Conservation (phyloP, 2,113 vertebrate species). For the Laticauda laticaudata region DNA sequence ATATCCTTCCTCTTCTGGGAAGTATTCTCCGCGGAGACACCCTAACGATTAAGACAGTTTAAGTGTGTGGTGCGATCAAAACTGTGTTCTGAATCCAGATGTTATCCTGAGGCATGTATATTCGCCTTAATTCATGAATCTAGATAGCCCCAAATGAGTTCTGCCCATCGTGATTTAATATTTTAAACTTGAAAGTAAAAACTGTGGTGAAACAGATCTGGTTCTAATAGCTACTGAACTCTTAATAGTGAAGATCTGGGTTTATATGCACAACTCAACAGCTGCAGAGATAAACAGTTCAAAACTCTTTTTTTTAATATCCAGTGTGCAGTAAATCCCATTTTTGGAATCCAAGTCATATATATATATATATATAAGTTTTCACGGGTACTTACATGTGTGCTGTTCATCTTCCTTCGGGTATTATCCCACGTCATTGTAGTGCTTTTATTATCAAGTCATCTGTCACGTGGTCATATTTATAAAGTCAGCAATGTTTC, state of each 20-base stretch:
- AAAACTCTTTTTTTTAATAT: slow-evolving; percentile 27
- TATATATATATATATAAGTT: background rate
- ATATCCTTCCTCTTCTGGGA: background rate
- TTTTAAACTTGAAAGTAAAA: background rate
- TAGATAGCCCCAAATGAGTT: background rate
- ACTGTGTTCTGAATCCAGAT: background rate
- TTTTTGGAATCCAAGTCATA: slow-evolving; percentile 14
- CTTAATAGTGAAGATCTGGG: background rate
- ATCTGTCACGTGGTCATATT: no score
- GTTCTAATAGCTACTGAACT: background rate
- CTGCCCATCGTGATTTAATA: background rate
- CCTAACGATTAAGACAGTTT: background rate
- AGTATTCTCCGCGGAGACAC: background rate
- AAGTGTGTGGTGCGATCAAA: background rate
- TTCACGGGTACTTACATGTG: no score
- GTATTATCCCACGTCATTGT: no score
- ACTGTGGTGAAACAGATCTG: background rate
- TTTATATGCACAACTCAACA: slow-evolving; percentile 15
- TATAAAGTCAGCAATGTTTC: no score
- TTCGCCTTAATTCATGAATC: background rate
- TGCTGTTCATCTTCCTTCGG: no score
- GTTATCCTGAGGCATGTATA: background rate
- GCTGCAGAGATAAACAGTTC: slow-evolving; percentile 25
- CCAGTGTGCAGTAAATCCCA: background rate
- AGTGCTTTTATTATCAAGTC: no score